Evolutionary conservation across 2,113 vertebrate species (phyloP).

Genomic region (Onychostruthus taczanowskii): DNA sequence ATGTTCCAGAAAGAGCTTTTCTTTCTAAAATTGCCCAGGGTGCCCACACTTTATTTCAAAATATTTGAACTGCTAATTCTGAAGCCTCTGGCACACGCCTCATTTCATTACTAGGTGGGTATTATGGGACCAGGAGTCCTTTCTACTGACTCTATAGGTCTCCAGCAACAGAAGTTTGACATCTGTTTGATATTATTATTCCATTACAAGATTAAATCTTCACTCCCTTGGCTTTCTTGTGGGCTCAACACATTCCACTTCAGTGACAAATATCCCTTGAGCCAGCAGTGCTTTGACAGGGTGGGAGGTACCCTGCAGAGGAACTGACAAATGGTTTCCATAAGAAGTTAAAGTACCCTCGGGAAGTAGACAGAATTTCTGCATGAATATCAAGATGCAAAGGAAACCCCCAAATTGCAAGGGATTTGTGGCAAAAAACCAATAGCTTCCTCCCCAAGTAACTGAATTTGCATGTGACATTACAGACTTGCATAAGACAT

Average conservation of each 20-base stretch:
- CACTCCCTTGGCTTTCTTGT: constrained; percentile 23
- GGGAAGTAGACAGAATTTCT: constrained; percentile 37
- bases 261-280: background rate
- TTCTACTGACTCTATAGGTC: background rate
- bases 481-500: background rate
- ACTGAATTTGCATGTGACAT: background rate
- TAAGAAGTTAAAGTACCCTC: constrained; percentile 2
- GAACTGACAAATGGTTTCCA: constrained; percentile 25
- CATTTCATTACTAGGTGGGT: background rate
- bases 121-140: background rate
- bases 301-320: background rate
- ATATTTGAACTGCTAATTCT: background rate
- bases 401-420: background rate
- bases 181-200: constrained; percentile 62
- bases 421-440: background rate
- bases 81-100: background rate
- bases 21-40: background rate
- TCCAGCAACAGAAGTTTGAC: constrained; percentile 33
- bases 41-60: constrained; percentile 18
- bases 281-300: background rate
- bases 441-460: background rate
- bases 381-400: background rate
- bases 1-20: constrained; percentile 16
- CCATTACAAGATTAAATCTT: constrained; percentile 47
- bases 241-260: constrained; percentile 52